phyloP scores from a whole-genome alignment of 2,113 vertebrate genomes.

The Eptesicus fuscus region DNA sequence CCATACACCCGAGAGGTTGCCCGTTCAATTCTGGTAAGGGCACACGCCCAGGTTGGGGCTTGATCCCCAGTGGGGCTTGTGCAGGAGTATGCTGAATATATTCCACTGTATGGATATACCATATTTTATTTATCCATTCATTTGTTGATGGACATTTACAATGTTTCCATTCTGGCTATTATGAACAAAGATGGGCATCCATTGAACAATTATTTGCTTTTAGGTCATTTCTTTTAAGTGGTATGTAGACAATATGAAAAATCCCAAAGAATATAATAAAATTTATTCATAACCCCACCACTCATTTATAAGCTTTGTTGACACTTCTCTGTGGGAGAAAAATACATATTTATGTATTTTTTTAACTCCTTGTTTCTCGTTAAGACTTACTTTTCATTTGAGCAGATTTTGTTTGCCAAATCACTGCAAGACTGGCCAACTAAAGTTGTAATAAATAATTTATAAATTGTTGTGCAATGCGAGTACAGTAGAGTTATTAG shows the following conservation, averaged over 20 bases:
- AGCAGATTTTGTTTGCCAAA: conserved; percentile 17
- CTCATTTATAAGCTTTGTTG: neutral
- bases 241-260: conserved; percentile 30
- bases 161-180: neutral
- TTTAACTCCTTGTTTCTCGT: neutral
- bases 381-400: neutral
- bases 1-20: no score
- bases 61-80: no score
- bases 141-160: neutral
- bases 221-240: conserved; percentile 13
- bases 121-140: neutral
- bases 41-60: no score
- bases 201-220: conserved; percentile 17
- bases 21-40: no score
- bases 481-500: neutral
- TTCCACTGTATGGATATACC: neutral
- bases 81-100: neutral
- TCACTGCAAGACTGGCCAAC: neutral
- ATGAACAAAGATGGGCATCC: neutral
- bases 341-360: neutral
- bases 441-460: conserved; percentile 11
- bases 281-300: neutral
- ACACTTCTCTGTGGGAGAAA: neutral
- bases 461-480: neutral
- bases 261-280: neutral